Percentiles rank a stretch among this genome's conserved stretches.
Conservation (phyloP, 1,140 invertebrate species). For the Cyphomyrmex costatus region DNA sequence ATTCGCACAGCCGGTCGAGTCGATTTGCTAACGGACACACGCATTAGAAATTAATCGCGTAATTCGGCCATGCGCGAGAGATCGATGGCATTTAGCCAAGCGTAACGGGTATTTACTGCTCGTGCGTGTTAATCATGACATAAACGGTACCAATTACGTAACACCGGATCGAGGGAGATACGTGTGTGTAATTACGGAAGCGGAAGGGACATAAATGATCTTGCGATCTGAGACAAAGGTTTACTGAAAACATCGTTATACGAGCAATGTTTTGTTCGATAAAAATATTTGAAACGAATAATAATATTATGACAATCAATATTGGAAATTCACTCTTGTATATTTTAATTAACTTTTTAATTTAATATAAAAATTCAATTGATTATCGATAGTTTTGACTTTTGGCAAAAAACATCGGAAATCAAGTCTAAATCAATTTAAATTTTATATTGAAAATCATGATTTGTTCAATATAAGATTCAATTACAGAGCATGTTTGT, state of each 20-base stretch:
- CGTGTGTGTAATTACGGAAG: slow-evolving; percentile 44
- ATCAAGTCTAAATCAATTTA: background rate
- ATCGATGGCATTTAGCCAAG: slow-evolving; percentile 52
- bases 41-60: slow-evolving; percentile 53
- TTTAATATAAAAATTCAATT: slow-evolving; percentile 9
- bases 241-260: background rate
- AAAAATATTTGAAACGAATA: background rate
- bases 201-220: slow-evolving; percentile 11
- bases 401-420: background rate
- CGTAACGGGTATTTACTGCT: slow-evolving; percentile 60
- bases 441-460: background rate
- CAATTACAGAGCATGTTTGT: background rate
- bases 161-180: slow-evolving; percentile 23
- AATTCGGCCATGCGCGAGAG: slow-evolving; percentile 49
- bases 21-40: slow-evolving; percentile 31
- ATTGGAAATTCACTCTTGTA: background rate
- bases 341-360: background rate
- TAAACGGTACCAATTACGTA: slow-evolving; percentile 50
- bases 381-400: background rate
- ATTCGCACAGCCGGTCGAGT: slow-evolving; percentile 4
- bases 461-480: background rate
- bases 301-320: background rate
- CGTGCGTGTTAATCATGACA: slow-evolving; percentile 46
- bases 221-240: slow-evolving; percentile 7
- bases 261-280: background rate